Base-by-base conservation (phyloP, 2,113 vertebrate genomes). In the Telmatochromis brachygnathus region DNA sequence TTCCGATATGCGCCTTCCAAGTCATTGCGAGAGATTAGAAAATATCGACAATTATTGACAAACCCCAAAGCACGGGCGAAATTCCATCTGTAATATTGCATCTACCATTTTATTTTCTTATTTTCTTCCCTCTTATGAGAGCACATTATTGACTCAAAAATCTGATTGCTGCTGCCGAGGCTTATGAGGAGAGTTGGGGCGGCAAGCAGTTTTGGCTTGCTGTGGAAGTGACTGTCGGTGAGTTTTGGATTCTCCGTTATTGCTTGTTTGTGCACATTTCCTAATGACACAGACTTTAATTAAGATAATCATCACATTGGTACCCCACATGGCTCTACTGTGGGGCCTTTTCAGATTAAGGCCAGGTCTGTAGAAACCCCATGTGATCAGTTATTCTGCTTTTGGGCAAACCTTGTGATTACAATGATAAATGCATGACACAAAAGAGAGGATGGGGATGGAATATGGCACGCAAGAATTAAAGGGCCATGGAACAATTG, bases 241-340 rank as follows among this genome's bases (percentile, higher is more conserved):
- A 51, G 81, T 68, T 87, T 89, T 91, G 80, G 86, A 87, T 84
- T 56, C 62, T 75, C 80, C 47, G 83, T 93, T 96, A 94, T 96
- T 94, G 91, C 91, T 93, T 93, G 91, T 96, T 95, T 94, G 87
- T 93, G 92, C 91, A 93, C 80, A 92, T 95, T 93, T 95, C 81
- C 90, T 87, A 94, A 88, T 94, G 93, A 96, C 93, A 94, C 86
- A 81, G 77, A 92, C 91, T 96, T 95, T 96, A 95, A 96, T 96
- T 96, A 96, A 94, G 93, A 96, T 94, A 92, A 96, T 95, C 93
- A 96, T 95, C 93, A 81, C 45, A 4, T 73, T 75, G 73, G 92
- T 82, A 86, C 79, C 85, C 94, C 23, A 55, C 91, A 73, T 84
- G 91, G 91, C 87, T 90, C 84, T 47, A 84, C 84, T 84, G 82